Conservation (phyloP, 1,140 invertebrate genomes). For the Andrena cerasifolii region DNA sequence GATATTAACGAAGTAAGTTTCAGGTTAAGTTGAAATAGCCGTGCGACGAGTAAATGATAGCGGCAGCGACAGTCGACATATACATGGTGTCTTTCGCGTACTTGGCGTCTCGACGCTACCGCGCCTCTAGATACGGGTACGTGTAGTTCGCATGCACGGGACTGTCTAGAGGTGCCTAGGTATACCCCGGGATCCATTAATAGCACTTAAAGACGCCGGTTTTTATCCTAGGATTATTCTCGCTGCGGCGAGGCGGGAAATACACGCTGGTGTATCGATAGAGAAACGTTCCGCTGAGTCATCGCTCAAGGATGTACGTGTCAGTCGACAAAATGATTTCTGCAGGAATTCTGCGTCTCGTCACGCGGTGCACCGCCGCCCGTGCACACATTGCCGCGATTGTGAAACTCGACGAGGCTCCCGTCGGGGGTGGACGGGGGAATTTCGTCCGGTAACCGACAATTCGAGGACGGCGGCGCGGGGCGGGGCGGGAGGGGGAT, state of each 20-base stretch:
- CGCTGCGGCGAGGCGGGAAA: slow-evolving; percentile 46
- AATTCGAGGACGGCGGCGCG: no score
- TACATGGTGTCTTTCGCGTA: no score
- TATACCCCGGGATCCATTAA: slow-evolving; percentile 42
- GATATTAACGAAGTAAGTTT: no score
- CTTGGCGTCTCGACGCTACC: no score
- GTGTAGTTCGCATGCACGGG: slow-evolving; percentile 22
- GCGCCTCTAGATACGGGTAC: slow-evolving; percentile 51
- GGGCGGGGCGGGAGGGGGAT: not conserved
- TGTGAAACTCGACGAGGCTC: slow-evolving; percentile 46
- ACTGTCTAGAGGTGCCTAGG: slow-evolving; percentile 18
- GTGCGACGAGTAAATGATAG: no score
- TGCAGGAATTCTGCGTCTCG: slow-evolving; percentile 56
- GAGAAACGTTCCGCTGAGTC: slow-evolving; percentile 67
- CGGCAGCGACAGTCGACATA: no score
- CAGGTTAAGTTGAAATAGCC: no score
- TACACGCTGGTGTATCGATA: slow-evolving; percentile 60
- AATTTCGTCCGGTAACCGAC: slow-evolving; percentile 24
- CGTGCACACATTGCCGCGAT: slow-evolving; percentile 47
- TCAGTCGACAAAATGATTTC: slow-evolving; percentile 64
- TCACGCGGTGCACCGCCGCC: slow-evolving; percentile 56
- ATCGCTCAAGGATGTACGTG: slow-evolving; percentile 70
- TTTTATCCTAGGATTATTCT: slow-evolving; percentile 56
- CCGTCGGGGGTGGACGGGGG: slow-evolving; percentile 14
- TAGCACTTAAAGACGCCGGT: slow-evolving; percentile 36